Evolutionary conservation across 1,140 invertebrate genomes (phyloP).

Genomic region (Diabrotica undecimpunctata): DNA sequence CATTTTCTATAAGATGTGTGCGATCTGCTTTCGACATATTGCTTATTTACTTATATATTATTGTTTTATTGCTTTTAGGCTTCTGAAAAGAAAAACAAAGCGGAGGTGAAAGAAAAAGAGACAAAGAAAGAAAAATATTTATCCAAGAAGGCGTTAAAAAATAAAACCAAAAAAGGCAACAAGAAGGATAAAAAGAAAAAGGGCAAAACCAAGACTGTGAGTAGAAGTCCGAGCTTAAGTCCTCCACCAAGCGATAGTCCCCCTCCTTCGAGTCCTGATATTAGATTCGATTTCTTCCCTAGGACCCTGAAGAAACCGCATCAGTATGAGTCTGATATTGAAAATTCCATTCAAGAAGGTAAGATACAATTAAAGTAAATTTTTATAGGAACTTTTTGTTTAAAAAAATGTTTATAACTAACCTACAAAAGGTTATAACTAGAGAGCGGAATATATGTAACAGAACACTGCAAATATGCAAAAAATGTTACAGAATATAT

Average conservation of each 20-base stretch:
- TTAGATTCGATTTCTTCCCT: slow-evolving; percentile 26
- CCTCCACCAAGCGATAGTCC: slow-evolving; percentile 40
- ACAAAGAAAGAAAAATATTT: neutral
- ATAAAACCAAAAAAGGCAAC: slow-evolving; percentile 38
- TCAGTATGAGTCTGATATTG: slow-evolving; percentile 16
- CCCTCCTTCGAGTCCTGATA: slow-evolving; percentile 35
- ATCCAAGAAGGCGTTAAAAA: slow-evolving; percentile 10
- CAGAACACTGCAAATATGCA: no score
- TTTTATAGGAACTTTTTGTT: neutral
- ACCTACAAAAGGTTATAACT: neutral
- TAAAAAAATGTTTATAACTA: neutral
- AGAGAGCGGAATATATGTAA: no score
- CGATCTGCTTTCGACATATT: no score
- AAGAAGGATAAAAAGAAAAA: slow-evolving; percentile 42
- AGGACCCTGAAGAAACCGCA: slow-evolving; percentile 21
- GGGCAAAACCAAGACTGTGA: slow-evolving; percentile 33
- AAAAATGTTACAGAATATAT: no score
- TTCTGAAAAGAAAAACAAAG: neutral
- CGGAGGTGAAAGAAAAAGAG: neutral
- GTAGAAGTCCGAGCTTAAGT: slow-evolving; percentile 41
- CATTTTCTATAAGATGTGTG: no score
- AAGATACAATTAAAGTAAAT: neutral
- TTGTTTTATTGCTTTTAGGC: neutral
- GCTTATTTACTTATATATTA: neutral
- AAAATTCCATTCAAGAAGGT: slow-evolving; percentile 13